Base-by-base conservation (phyloP, 2,797 vertebrate species). In the Percopsis omiscomaycus region DNA sequence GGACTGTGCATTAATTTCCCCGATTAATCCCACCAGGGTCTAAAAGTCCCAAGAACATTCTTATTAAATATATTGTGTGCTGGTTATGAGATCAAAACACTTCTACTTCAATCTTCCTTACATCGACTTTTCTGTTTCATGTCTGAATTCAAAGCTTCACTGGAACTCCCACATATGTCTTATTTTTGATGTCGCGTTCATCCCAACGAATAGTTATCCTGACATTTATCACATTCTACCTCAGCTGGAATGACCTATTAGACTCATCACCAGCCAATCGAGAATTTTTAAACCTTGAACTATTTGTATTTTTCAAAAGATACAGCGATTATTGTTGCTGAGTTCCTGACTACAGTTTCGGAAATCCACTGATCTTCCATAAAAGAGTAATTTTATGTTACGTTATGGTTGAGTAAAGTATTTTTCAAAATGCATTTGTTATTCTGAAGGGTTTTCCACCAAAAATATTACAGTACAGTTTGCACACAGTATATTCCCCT, bases 51-150 rank as follows among this genome's bases (percentile, higher is more conserved):
- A 69, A 10, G 57, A 59, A 16, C 55, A 45, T 46, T 58, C 44
- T 58, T 27, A 48, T 51, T 61, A 45, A 28, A 29, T 46, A 29
- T 22, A 66, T 27, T 50, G 47, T 58, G 55, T 3, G 15, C 42
- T 58, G 22, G 28, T 53, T 44, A 29, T 51, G 15, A 73, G 78
- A 86, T 86, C 76, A 86, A 83, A 81, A 67, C 68, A 22, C 44
- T 64, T 65, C 55, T 55, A 50, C 66, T 65, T 66, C 80, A 62
- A 47, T 65, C 22, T 79, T 81, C 85, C 69, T 71, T 63, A 60
- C 77, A 80, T 84, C 73, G 73, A 65, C 55, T 64, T 87, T 85
- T 81, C 84, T 79, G 77, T 88, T 90, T 90, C 68, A 88, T 84
- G 83, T 79, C 57, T 75, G 65, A 76, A 83, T 84, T 89, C 84